Base-by-base conservation (phyloP, 2,888 invertebrate genomes). In the Caenorhabditis sulstoni region DNA sequence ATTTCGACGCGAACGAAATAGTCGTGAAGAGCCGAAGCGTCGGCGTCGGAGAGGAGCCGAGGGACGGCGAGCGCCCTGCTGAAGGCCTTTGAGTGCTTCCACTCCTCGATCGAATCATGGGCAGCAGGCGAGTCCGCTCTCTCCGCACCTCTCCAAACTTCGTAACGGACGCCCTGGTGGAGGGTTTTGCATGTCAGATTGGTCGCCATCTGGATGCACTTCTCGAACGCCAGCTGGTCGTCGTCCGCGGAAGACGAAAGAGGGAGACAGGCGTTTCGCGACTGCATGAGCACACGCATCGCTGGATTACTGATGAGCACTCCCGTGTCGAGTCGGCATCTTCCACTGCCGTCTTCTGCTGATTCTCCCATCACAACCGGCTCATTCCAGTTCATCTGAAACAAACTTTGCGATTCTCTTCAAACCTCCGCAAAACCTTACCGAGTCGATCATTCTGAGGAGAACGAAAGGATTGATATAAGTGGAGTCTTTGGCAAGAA, bases 301-400 rank as follows among this genome's bases (percentile, higher is more conserved):
- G 96, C 94, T 0, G 95, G 94, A 91, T 95, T 95, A 75, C 96
- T 96, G 67, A 97, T 90, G 52, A 97, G 91, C 86, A 97, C 94
- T 62, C 97, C 97, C 52, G 94, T 94, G 91, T 95, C 95, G 93
- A 93, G 81, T 91, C 92, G 84, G 81, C 91, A 92, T 79, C 90
- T 89, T 50, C 88, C 88, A 12, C 73, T 68, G 35, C 71, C 75
- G 41, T 84, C 86, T 35, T 81, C 73, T 9, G 79, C 81, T 3
- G 81, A 79, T 53, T 75, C 71, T 4, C 86, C 86, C 55, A 86
- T 70, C 35, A 83, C 68, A 12, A 82, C 78, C 5, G 85, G 84
- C 35, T 82, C 76, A 62, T 87, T 85, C 88, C 89, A 89, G 53
- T 86, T 87, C 68, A 86, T 81, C 85, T 85, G 62, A 66, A 80